These are phyloP conservation scores for Bilobella aurantiaca DNA, from an alignment of 1,140 invertebrate genomes.

Conservation along the genomic window DNA sequence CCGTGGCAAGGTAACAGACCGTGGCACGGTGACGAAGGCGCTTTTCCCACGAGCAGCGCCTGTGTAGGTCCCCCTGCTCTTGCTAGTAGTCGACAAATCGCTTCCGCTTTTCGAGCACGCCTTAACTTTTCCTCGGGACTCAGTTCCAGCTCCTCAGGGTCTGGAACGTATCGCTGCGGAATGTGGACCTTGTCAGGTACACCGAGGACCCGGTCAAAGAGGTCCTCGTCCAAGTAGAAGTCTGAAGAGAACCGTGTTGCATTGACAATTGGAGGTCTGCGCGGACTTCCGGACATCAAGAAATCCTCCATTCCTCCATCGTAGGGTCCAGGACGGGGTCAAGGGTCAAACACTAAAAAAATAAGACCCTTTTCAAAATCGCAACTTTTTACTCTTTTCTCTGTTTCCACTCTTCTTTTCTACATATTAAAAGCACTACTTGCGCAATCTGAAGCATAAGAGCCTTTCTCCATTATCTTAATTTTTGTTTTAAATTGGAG, in stretches of 20 bases:
- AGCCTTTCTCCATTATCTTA: no score
- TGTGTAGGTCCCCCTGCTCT: conserved; percentile 23
- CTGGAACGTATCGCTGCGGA: conserved; percentile 31
- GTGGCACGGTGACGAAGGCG: background rate
- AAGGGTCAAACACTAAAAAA: no score
- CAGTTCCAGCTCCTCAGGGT: conserved; percentile 11
- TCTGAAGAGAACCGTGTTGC: conserved; percentile 15
- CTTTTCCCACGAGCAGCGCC: no score
- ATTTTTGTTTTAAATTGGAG: no score
- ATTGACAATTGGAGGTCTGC: conserved; percentile 25
- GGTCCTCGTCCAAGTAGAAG: conserved; percentile 27
- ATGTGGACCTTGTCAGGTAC: conserved; percentile 31
- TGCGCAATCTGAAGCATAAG: no score
- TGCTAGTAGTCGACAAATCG: conserved; percentile 25
- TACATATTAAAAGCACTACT: no score
- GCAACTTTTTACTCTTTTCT: no score
- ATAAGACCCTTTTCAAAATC: no score
- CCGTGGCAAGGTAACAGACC: background rate
- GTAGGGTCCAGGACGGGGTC: no score
- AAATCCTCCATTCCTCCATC: conserved; percentile 17
- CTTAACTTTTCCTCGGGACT: conserved; percentile 28
- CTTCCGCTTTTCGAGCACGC: conserved; percentile 29
- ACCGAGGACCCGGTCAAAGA: conserved; percentile 31
- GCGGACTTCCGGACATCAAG: conserved; percentile 16
- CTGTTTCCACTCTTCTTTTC: no score